Percentiles rank a stretch among this genome's conserved stretches.
Conservation (phyloP, 2,113 vertebrate species). For the Canis aureus region DNA sequence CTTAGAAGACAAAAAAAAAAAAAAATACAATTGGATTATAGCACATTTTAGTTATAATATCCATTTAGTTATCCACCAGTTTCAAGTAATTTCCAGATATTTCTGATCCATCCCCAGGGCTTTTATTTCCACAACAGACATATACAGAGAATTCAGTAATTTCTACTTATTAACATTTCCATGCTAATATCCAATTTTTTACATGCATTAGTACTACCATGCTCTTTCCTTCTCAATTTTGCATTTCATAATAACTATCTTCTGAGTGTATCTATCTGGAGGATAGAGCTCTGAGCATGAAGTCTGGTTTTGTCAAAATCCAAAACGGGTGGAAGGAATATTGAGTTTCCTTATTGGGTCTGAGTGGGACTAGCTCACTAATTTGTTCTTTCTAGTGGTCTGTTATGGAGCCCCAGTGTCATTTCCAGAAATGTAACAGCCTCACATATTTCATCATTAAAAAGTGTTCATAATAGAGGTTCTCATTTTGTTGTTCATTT, state of each 20-base stretch:
- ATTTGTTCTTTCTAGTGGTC: not conserved
- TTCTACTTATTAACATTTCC: conserved; percentile 68
- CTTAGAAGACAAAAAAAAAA: conserved; percentile 43
- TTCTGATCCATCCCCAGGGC: conserved; percentile 50
- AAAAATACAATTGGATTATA: not conserved
- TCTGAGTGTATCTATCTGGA: not conserved
- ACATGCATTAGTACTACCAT: not conserved
- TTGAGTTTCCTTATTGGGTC: not conserved
- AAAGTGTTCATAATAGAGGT: not conserved
- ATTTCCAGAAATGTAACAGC: not conserved
- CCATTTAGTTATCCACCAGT: not conserved
- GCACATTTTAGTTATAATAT: not conserved
- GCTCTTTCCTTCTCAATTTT: not conserved
- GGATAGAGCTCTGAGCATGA: not conserved
- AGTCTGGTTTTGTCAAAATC: not conserved
- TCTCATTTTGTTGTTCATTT: conserved; percentile 20
- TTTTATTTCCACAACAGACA: conserved; percentile 73
- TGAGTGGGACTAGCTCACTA: not conserved
- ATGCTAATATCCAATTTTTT: not conserved
- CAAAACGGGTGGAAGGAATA: not conserved
- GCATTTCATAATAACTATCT: not conserved
- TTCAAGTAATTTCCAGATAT: conserved; percentile 70
- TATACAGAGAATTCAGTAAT: conserved; percentile 30
- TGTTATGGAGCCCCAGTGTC: not conserved
- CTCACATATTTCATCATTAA: not conserved